phyloP scores from a whole-genome alignment of 2,113 vertebrate species.

The Edolisoma coerulescens region DNA sequence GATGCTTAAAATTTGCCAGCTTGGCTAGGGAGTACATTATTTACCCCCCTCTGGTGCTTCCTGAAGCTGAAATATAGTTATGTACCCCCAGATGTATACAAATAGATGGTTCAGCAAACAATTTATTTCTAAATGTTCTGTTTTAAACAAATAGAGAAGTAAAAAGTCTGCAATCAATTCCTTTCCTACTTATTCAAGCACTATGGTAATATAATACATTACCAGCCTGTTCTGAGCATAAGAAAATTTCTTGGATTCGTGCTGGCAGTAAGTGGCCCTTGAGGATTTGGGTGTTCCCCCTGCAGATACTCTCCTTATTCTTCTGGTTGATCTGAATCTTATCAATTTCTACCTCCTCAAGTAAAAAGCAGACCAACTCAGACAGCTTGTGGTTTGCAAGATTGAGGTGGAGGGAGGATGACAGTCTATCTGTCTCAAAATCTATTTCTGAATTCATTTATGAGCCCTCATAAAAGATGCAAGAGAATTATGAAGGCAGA shows the following conservation, averaged over 20 bases:
- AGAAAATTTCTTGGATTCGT: neutral
- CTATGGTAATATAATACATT: neutral
- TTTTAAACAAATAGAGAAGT: neutral
- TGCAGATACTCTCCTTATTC: neutral
- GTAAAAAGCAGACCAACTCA: conserved; percentile 2
- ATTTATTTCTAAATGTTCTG: neutral
- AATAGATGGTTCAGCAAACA: neutral
- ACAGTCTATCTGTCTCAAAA: neutral
- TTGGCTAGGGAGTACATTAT: neutral
- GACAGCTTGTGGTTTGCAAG: neutral
- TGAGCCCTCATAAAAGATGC: conserved; percentile 40
- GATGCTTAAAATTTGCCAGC: neutral
- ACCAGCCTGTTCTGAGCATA: neutral
- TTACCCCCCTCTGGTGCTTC: neutral
- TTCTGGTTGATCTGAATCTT: conserved; percentile 37
- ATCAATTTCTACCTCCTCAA: conserved; percentile 14
- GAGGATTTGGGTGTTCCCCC: neutral
- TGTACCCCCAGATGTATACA: neutral
- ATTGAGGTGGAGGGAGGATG: neutral
- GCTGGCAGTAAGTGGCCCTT: conserved; percentile 12
- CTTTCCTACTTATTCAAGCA: neutral
- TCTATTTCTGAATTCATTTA: conserved; percentile 37
- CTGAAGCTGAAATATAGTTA: neutral
- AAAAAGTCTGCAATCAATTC: neutral
- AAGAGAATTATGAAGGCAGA: conserved; percentile 44